Evolutionary conservation across 2,797 vertebrate genomes (phyloP).

Genomic region (Centroberyx gerrardi): DNA sequence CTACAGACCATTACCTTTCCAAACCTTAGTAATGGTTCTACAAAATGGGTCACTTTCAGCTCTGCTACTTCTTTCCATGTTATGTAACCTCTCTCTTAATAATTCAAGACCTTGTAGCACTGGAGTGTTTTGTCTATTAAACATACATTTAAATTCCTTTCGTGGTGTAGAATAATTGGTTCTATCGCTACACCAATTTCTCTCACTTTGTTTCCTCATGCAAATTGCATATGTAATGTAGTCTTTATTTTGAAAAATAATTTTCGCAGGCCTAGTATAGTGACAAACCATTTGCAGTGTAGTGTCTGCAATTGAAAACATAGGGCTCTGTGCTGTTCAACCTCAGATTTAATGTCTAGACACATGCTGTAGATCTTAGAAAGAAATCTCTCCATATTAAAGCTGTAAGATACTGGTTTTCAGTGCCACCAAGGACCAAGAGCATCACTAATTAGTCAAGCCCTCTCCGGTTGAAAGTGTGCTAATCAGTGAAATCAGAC

Average conservation of each 20-base stretch:
- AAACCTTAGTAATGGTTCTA: conserved; percentile 4
- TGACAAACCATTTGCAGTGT: not conserved
- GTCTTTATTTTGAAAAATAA: not conserved
- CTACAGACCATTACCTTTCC: conserved; percentile 23
- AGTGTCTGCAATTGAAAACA: not conserved
- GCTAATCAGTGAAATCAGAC: not conserved
- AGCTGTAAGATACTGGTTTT: not conserved
- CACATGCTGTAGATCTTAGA: not conserved
- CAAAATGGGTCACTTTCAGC: conserved; percentile 36
- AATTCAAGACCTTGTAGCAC: conserved; percentile 37
- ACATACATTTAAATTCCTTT: conserved; percentile 21
- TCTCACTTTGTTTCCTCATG: not conserved
- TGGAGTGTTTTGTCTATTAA: conserved; percentile 35
- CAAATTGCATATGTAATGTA: conserved; percentile 4
- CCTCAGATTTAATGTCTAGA: not conserved
- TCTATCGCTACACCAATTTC: not conserved
- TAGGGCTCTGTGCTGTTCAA: not conserved
- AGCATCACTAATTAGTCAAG: no score
- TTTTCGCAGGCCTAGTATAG: not conserved
- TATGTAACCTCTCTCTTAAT: conserved; percentile 34
- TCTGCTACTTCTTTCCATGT: not conserved
- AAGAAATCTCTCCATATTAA: not conserved
- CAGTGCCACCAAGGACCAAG: not conserved
- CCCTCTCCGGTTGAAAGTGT: no score
- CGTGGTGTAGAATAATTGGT: conserved; percentile 3